Conservation (phyloP, 1,140 invertebrate genomes). For the Scaptomyza pallida region DNA sequence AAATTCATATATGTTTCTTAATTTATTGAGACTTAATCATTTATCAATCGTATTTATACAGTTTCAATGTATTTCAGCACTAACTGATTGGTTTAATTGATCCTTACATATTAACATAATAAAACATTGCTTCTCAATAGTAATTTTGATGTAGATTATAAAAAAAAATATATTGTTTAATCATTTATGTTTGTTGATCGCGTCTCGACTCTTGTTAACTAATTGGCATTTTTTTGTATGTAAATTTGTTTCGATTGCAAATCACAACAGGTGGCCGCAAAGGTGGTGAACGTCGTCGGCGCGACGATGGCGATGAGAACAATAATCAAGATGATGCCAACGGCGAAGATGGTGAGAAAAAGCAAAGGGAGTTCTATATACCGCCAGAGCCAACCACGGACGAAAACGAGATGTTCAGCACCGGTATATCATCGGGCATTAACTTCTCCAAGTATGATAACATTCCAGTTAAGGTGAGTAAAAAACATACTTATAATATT, state of each 20-base stretch:
- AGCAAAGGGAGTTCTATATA: slow-evolving; percentile 89
- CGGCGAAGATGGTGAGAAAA: slow-evolving; percentile 72
- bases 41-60: too few species aligned
- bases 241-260: neutral
- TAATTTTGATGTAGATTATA: too few species aligned
- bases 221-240: too few species aligned
- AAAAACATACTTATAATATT: neutral
- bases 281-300: slow-evolving; percentile 43
- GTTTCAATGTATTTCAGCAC: neutral
- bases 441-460: slow-evolving; percentile 95
- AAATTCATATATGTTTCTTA: too few species aligned
- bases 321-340: slow-evolving; percentile 55
- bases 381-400: slow-evolving; percentile 90
- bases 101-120: too few species aligned
- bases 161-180: neutral
- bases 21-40: too few species aligned
- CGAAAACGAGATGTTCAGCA: slow-evolving; percentile 89
- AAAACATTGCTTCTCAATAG: too few species aligned
- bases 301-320: slow-evolving; percentile 60
- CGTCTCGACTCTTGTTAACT: too few species aligned
- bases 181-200: too few species aligned
- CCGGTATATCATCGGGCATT: slow-evolving; percentile 90
- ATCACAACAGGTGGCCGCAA: slow-evolving; percentile 28
- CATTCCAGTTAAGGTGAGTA: slow-evolving; percentile 90
- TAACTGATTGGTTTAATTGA: too few species aligned